Percentiles rank a stretch among this genome's conserved stretches.
Evolutionary conservation across 2,113 vertebrate species (phyloP).

Genomic region (Zosterops hypoxanthus): DNA sequence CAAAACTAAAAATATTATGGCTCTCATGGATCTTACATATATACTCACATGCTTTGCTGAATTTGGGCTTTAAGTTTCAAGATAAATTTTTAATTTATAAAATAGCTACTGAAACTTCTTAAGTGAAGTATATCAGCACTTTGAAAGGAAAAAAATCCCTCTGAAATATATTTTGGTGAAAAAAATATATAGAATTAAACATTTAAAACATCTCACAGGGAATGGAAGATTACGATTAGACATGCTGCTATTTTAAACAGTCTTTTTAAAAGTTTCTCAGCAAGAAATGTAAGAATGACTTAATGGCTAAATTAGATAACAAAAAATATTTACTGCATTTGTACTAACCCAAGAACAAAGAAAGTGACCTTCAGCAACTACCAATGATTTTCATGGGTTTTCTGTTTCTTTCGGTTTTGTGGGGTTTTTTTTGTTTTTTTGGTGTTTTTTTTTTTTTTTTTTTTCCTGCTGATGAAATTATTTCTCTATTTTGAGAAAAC

Average conservation of each 20-base stretch:
- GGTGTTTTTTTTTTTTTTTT: too few relatives aligned
- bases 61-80: neutral
- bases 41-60: neutral
- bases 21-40: neutral
- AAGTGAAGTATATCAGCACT: neutral
- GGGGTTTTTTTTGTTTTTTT: too few relatives aligned
- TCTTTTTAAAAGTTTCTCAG: neutral
- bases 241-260: neutral
- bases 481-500: neutral
- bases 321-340: neutral
- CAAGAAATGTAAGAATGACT: neutral
- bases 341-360: neutral
- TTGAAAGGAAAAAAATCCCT: neutral
- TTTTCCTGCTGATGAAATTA: neutral
- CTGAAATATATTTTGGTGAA: neutral
- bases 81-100: neutral
- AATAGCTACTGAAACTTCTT: neutral
- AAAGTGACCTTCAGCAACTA: neutral
- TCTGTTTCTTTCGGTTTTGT: neutral
- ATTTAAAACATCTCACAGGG: neutral
- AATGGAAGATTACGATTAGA: neutral
- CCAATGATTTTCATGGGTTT: neutral
- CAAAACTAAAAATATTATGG: neutral
- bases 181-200: neutral
- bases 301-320: neutral